A percentile compares a stretch with the other conserved stretches of the same genome.
These are phyloP conservation scores for Hirtodrosophila trivittata DNA, from an alignment of 2,888 invertebrate species.

Conservation along the genomic window DNA sequence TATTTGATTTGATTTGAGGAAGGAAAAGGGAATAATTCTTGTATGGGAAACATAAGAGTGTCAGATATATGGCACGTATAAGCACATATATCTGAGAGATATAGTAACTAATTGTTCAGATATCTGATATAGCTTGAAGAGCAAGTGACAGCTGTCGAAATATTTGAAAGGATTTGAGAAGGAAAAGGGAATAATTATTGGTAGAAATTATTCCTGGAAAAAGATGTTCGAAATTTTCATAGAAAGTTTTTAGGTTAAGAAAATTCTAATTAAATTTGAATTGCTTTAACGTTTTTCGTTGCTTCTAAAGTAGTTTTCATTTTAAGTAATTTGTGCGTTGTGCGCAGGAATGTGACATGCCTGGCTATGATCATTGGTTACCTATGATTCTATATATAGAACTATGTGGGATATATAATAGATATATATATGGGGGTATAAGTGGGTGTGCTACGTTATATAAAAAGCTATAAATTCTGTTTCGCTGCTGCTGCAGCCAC, in stretches of 20 bases:
- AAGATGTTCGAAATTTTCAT: too few relatives aligned
- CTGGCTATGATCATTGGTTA: conserved; percentile 32
- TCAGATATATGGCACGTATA: too few relatives aligned
- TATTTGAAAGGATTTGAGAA: too few relatives aligned
- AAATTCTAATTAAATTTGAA: conserved; percentile 27
- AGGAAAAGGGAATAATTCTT: too few relatives aligned
- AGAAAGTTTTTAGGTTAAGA: background rate
- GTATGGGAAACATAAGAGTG: too few relatives aligned
- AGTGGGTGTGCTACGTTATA: conserved; percentile 26
- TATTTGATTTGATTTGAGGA: too few relatives aligned
- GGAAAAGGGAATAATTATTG: too few relatives aligned
- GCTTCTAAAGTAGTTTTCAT: background rate
- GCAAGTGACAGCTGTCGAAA: too few relatives aligned
- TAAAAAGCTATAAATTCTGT: conserved; percentile 50
- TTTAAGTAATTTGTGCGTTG: conserved; percentile 73
- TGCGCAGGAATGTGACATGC: conserved; percentile 70
- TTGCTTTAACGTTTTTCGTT: background rate
- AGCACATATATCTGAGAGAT: too few relatives aligned
- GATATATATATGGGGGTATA: conserved; percentile 24
- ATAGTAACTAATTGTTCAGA: too few relatives aligned
- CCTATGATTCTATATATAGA: conserved; percentile 12
- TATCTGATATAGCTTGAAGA: too few relatives aligned
- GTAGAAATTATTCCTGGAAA: too few relatives aligned
- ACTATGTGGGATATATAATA: conserved; percentile 8
- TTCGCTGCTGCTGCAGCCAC: conserved; percentile 12